Evolutionary conservation across 2,888 invertebrate species (phyloP), one percentile per base, ranked within the genome.

Genomic region (Hirtodrosophila histrioides): DNA sequence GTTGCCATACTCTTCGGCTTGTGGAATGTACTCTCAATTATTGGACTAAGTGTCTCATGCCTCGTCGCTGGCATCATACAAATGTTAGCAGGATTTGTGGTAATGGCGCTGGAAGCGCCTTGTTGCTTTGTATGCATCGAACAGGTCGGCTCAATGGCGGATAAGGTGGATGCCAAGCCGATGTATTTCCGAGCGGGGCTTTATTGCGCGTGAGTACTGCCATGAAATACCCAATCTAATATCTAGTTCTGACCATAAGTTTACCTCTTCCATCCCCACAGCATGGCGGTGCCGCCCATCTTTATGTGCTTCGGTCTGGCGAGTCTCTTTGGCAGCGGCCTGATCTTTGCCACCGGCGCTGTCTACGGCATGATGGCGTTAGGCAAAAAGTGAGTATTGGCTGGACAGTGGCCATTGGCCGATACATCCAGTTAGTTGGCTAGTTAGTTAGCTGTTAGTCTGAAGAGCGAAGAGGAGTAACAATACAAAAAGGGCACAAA

Each of bases 91-190:
- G 99, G 98, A 39, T 97, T 99, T 92, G 89, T 97, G 69, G 95
- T 97, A 67, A 93, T 98, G 79, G 94, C 96, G 43, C 94, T 98
- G 87, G 99, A 99, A 92, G 98, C 99, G 39, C 99, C 99, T 0
- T 99, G 97, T 91, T 99, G 98, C 92, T 99, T 98, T 92, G 94
- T 97, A 92, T 99, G 98, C 92, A 94, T 99, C 75, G 99, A 98
- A 90, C 97, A 97, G 93, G 97, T 99, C 58, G 96, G 97, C 92
- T 94, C 94, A 68, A 93, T 98, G 55, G 96, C 97, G 63, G 95
- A 95, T 87, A 95, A 94, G 92, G 94, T 97, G 54, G 98, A 98
- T 86, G 93, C 93, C 55, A 94, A 96, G 77, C 97, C 98, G 0
- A 94, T 96, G 89, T 98, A 97, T 96, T 96, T 97, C 90, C 95